Conservation (phyloP, 2,888 invertebrate genomes). For the Limenitis camilla region DNA sequence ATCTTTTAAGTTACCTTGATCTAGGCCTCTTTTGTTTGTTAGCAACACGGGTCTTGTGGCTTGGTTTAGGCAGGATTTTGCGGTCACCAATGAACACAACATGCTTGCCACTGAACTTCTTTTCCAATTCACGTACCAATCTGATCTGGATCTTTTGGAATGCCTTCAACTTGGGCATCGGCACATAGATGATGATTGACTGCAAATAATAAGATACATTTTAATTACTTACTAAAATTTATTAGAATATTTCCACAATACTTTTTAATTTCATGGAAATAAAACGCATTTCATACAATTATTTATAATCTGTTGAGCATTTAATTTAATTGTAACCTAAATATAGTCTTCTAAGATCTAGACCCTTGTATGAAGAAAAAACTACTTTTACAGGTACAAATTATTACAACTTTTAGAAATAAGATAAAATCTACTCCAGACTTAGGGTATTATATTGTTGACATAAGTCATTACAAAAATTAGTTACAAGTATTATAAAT, state of each 20-base stretch:
- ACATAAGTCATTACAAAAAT: neutral
- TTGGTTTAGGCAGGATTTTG: conserved; percentile 98
- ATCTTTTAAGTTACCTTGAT: conserved; percentile 61
- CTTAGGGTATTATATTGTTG: neutral
- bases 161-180: conserved; percentile 96
- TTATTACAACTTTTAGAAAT: no score
- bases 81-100: conserved; percentile 98
- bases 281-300: no score
- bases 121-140: conserved; percentile 97
- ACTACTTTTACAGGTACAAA: no score
- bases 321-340: no score
- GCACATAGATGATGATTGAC: conserved; percentile 99
- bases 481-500: neutral
- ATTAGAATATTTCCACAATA: no score
- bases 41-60: conserved; percentile 90
- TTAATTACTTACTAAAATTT: no score
- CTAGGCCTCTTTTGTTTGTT: conserved; percentile 85
- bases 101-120: conserved; percentile 99
- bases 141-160: conserved; percentile 99
- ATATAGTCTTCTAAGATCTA: no score
- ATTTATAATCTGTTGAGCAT: no score
- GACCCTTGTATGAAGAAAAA: no score
- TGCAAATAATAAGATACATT: conserved; percentile 54
- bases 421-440: no score
- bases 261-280: no score